Evolutionary conservation across 2,113 vertebrate species (phyloP), one percentile per base, ranked within the genome.

Genomic region (Heterotilapia buettikoferi): DNA sequence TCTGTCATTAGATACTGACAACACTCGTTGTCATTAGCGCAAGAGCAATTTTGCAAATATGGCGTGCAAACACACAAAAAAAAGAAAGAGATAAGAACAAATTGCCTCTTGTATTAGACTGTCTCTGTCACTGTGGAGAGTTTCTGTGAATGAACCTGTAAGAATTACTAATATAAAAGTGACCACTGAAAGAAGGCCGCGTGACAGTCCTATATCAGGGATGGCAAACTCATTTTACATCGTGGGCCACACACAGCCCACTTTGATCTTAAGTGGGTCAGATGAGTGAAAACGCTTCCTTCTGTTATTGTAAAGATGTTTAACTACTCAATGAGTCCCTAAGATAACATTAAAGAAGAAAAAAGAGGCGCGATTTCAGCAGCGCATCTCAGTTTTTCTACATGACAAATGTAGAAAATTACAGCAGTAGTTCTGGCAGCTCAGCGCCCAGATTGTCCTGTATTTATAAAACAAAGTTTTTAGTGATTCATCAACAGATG

Each of bases 351-450:
- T 7, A 66, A 38, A 38, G 10, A 66, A 63, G 29, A 33, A 61
- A 6, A 38, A 18, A 6, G 2, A 12, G 61, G 4, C 0, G 2
- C 18, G 4, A 5, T 38, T 13, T 38, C 33, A 21, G 19, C 6
- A 1, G 10, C 0, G 3, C 33, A n/a, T 21, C 33, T 66, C 33
- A 66, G 33, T 38, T 66, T 66, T 38, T 66, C 61, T 38, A 38
- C 10, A 66, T 1, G 3, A 66, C 6, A 66, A 66, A 38, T 5
- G 61, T 19, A 38, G 33, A 66, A 66, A 66, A 66, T 38, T 38
- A 66, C 19, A 66, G 33, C 10, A 66, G 19, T 66, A 38, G 19
- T 66, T 66, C 33, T 66, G 19, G 10, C 1, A 38, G 33, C 33
- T 66, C 33, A 66, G 31, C 10, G 6, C 19, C 33, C 19, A 38